A percentile compares a stretch with the other conserved stretches of the same genome.
Evolutionary conservation across 2,797 vertebrate genomes (phyloP).

Genomic region (Dallia pectoralis): DNA sequence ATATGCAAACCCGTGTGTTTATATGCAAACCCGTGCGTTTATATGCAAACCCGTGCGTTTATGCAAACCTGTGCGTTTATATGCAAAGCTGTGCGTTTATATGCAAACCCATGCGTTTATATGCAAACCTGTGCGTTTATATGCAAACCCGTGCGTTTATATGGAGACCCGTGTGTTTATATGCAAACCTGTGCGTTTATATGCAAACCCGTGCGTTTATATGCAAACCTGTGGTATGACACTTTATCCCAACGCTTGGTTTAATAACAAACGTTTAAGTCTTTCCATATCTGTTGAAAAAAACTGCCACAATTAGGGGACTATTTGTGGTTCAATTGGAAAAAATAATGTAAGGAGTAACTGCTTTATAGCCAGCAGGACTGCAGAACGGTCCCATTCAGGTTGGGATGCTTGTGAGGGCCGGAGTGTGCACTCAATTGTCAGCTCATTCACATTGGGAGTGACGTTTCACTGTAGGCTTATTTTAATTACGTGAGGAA

Average conservation of each 20-base stretch:
- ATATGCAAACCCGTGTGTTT: not conserved
- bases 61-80: no score
- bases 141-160: not conserved
- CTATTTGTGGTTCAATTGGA: no score
- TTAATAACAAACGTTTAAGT: not conserved
- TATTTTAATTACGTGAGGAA: no score
- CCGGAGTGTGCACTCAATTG: no score
- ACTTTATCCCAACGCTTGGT: not conserved
- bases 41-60: not conserved
- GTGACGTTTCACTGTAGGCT: not conserved
- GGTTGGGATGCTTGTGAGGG: no score
- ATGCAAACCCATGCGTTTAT: not conserved
- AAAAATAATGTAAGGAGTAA: no score
- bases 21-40: not conserved
- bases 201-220: not conserved
- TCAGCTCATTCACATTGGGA: no score
- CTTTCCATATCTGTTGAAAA: not conserved
- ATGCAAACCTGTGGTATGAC: not conserved
- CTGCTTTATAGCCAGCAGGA: no score
- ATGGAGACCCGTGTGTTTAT: not conserved
- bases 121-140: not conserved
- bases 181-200: not conserved
- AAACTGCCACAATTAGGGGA: not conserved
- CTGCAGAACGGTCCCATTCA: no score
- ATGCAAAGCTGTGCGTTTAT: not conserved